Percentiles rank a stretch among this genome's conserved stretches.
Conservation (phyloP, 2,888 invertebrate genomes). For the Eurois occulta region DNA sequence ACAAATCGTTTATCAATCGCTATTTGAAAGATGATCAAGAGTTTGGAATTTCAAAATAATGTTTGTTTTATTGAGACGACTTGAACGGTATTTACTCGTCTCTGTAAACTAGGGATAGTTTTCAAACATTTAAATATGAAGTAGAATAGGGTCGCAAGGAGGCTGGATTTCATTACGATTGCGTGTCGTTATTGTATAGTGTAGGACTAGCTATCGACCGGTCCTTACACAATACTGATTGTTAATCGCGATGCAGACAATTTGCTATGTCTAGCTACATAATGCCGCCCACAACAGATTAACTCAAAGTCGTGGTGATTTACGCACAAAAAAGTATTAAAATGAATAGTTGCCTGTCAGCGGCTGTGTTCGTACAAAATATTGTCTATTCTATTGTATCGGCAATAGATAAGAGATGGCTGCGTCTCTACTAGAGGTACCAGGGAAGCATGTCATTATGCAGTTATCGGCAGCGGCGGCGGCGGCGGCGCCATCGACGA, state of each 20-base stretch:
- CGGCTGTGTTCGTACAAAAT: neutral
- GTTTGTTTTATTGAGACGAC: slow-evolving; percentile 7
- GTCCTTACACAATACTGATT: slow-evolving; percentile 15
- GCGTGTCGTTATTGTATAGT: neutral
- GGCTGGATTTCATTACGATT: neutral
- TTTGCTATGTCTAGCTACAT: neutral
- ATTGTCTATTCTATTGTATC: neutral
- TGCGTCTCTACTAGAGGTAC: slow-evolving; percentile 1
- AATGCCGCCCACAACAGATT: neutral
- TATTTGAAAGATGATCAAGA: slow-evolving; percentile 34
- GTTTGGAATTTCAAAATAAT: slow-evolving; percentile 6
- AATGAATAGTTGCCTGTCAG: neutral
- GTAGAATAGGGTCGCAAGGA: neutral
- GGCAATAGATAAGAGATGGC: neutral
- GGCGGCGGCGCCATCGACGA: slow-evolving; percentile 9
- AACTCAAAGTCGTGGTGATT: slow-evolving; percentile 4
- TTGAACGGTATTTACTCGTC: neutral
- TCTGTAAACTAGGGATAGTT: neutral
- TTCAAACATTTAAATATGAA: slow-evolving; percentile 7
- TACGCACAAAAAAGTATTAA: neutral
- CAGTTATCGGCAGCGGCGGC: slow-evolving; percentile 24
- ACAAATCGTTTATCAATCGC: slow-evolving; percentile 31
- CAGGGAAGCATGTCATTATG: slow-evolving; percentile 23
- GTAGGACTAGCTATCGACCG: neutral
- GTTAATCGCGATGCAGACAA: slow-evolving; percentile 18